A percentile compares a stretch with the other conserved stretches of the same genome.
Evolutionary conservation across 2,113 vertebrate species (phyloP).

Genomic region (Andinoacara biseriatus): DNA sequence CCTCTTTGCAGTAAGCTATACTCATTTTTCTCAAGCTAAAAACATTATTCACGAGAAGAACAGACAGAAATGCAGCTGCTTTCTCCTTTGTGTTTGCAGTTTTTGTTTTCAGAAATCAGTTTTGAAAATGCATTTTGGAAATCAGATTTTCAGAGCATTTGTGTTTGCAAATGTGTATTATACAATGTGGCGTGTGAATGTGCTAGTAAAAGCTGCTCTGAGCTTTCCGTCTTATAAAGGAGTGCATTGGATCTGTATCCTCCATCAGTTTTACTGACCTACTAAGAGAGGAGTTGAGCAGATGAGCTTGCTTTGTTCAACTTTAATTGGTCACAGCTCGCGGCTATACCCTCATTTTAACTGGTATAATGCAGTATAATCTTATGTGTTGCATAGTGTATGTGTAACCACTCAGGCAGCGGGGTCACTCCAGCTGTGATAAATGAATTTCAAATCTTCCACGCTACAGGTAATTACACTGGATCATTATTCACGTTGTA

Average conservation of each 20-base stretch:
- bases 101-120: conserved; percentile 9
- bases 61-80: neutral
- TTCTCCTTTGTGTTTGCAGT: conserved; percentile 5
- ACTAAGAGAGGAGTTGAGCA: conserved; percentile 79
- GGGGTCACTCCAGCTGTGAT: conserved; percentile 66
- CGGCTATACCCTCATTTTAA: conserved; percentile 73
- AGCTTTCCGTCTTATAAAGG: conserved; percentile 17
- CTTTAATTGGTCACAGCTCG: conserved; percentile 81
- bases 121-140: conserved; percentile 18
- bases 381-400: conserved; percentile 66
- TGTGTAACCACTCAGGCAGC: conserved; percentile 55
- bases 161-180: conserved; percentile 21
- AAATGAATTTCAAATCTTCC: conserved; percentile 67
- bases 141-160: neutral
- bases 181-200: conserved; percentile 28
- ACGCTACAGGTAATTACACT: conserved; percentile 74
- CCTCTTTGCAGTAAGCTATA: conserved; percentile 49
- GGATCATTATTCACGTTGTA: conserved; percentile 48
- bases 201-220: conserved; percentile 47
- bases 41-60: conserved; percentile 26
- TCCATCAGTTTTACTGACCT: conserved; percentile 78
- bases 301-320: conserved; percentile 81
- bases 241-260: conserved; percentile 60
- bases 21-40: conserved; percentile 50
- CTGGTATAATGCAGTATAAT: conserved; percentile 74